Percentiles rank a stretch among this genome's conserved stretches.
Conservation (phyloP, 2,113 vertebrate genomes). For the Gnathonemus longibarbis region DNA sequence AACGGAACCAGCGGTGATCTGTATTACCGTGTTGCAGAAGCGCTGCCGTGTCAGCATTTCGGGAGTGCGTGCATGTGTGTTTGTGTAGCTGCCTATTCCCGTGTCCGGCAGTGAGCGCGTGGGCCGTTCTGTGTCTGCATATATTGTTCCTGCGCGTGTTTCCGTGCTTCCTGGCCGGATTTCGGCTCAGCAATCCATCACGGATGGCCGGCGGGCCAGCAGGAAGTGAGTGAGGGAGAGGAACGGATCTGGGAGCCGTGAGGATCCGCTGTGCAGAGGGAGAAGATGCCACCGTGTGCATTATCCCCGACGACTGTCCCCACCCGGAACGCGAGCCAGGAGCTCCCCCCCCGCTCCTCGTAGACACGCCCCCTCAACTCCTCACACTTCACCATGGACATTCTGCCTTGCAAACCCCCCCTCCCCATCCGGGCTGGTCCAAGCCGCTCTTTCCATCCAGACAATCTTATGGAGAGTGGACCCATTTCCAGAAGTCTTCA, state of each 20-base stretch:
- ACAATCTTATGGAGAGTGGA: constrained; percentile 31
- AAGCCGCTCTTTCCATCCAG: constrained; percentile 31
- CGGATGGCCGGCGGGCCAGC: not conserved
- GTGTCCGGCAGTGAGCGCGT: not conserved
- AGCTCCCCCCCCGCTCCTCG: not conserved
- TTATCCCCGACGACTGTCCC: not conserved
- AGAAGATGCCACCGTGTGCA: not conserved
- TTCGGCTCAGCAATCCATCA: not conserved
- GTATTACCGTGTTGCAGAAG: not conserved
- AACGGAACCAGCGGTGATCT: not conserved
- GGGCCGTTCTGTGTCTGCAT: not conserved
- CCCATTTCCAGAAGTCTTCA: constrained; percentile 30
- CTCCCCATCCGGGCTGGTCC: constrained; percentile 3
- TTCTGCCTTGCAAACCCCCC: not conserved
- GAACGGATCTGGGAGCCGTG: not conserved
- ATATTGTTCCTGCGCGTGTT: not conserved
- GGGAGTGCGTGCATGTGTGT: not conserved
- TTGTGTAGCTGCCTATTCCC: not conserved
- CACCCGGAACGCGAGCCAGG: not conserved
- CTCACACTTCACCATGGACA: not conserved
- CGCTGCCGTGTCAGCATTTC: not conserved
- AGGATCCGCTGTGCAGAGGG: not conserved
- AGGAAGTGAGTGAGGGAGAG: not conserved
- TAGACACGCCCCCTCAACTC: not conserved
- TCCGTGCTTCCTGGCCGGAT: not conserved